Evolutionary conservation across 2,888 invertebrate genomes (phyloP).

Genomic region (Ligdia adustata): DNA sequence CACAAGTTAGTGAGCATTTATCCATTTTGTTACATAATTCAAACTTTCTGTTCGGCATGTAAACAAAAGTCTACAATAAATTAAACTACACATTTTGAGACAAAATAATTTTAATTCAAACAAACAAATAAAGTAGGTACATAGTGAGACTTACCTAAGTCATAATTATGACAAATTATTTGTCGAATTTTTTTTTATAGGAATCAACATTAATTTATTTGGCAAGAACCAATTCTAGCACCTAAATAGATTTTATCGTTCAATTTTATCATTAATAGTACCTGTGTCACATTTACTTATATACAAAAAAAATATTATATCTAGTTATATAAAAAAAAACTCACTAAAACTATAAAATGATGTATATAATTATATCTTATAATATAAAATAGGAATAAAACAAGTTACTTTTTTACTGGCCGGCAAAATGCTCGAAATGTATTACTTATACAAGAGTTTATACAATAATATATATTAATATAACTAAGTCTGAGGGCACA

Average conservation of each 20-base stretch:
- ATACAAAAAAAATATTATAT: background rate
- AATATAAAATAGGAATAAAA: slow-evolving; percentile 35
- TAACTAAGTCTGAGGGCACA: slow-evolving; percentile 4
- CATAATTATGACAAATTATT: background rate
- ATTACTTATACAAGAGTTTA: slow-evolving; percentile 20
- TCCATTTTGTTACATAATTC: background rate
- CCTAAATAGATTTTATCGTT: background rate
- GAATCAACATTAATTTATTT: background rate
- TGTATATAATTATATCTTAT: slow-evolving; percentile 3
- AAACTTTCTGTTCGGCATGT: too few relatives aligned
- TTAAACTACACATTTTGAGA: too few relatives aligned
- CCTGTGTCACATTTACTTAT: background rate
- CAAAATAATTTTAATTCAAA: slow-evolving; percentile 37
- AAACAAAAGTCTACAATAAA: too few relatives aligned
- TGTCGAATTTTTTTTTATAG: too few relatives aligned
- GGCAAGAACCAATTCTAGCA: slow-evolving; percentile 1
- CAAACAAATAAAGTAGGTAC: slow-evolving; percentile 41
- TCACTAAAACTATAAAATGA: slow-evolving; percentile 3
- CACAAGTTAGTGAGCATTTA: too few relatives aligned
- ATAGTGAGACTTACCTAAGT: slow-evolving; percentile 37
- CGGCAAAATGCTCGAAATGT: slow-evolving; percentile 59
- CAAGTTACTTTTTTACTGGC: slow-evolving; percentile 62
- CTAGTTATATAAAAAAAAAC: slow-evolving; percentile 1
- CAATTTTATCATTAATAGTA: too few relatives aligned
- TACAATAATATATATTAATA: too few relatives aligned